Conservation (phyloP, 1,140 invertebrate genomes). For the Cydia amplana region DNA sequence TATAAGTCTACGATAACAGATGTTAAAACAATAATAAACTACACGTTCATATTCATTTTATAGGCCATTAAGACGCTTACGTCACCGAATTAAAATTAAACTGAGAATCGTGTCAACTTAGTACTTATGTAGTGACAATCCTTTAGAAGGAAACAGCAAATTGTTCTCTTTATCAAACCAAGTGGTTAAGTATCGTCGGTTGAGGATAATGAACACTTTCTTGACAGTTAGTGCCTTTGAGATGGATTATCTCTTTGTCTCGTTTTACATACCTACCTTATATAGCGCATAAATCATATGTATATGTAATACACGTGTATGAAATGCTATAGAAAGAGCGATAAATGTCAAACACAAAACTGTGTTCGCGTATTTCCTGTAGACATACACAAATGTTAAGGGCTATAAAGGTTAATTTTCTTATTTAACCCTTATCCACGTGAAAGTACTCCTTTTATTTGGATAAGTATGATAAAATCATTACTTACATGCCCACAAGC, state of each 20-base stretch:
- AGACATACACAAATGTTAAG: too few relatives aligned
- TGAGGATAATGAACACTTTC: conserved; percentile 27
- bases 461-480: too few relatives aligned
- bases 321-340: too few relatives aligned
- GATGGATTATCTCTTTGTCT: conserved; percentile 22
- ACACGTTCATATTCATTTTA: background rate
- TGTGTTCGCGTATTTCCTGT: too few relatives aligned
- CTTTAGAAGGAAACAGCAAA: conserved; percentile 14
- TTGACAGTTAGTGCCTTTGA: conserved; percentile 13
- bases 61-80: background rate
- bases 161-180: conserved; percentile 12
- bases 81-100: background rate
- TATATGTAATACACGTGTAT: too few relatives aligned
- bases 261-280: background rate
- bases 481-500: too few relatives aligned
- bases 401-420: too few relatives aligned
- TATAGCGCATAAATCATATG: background rate
- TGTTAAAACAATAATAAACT: too few relatives aligned
- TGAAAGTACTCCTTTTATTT: too few relatives aligned
- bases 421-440: too few relatives aligned
- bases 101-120: conserved; percentile 9
- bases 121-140: background rate
- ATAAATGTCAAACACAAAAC: too few relatives aligned
- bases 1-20: too few relatives aligned
- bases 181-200: conserved; percentile 4